phyloP scores from a whole-genome alignment of 2,888 invertebrate species.

The Brenthis ino region DNA sequence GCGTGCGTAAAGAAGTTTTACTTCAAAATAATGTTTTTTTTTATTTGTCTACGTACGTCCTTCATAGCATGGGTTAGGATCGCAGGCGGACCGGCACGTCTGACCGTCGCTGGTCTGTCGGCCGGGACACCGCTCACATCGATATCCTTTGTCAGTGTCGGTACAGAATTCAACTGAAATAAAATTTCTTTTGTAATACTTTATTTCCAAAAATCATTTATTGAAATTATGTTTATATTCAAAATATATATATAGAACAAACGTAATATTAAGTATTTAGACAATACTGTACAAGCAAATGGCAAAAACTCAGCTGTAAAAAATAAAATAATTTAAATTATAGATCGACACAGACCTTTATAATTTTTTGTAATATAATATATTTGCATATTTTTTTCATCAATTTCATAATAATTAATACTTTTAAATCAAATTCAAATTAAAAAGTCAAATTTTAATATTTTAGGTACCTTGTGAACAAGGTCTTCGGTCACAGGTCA shows the following conservation, averaged over 20 bases:
- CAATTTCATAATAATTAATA: too few relatives aligned
- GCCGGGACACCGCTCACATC: constrained; percentile 89
- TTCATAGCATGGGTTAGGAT: constrained; percentile 79
- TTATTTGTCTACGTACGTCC: constrained; percentile 61
- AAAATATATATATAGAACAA: too few relatives aligned
- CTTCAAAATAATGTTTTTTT: neutral
- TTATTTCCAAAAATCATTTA: neutral
- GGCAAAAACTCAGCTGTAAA: too few relatives aligned
- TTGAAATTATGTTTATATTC: too few relatives aligned
- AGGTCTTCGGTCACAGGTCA: constrained; percentile 84
- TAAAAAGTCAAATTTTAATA: neutral
- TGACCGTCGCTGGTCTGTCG: constrained; percentile 90
- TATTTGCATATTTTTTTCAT: too few relatives aligned
- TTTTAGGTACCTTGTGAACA: constrained; percentile 80
- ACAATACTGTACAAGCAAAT: too few relatives aligned
- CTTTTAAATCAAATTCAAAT: too few relatives aligned
- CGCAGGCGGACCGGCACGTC: constrained; percentile 88
- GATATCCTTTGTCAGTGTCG: constrained; percentile 86
- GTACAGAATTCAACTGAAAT: constrained; percentile 85
- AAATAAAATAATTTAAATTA: too few relatives aligned
- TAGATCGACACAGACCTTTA: too few relatives aligned
- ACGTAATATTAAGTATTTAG: too few relatives aligned
- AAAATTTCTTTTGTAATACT: neutral
- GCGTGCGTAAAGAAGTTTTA: too few relatives aligned
- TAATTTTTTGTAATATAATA: too few relatives aligned